Percentiles rank a stretch among this genome's conserved stretches.
phyloP scores from a whole-genome alignment of 2,888 invertebrate species.

The Helicoverpa assulta region DNA sequence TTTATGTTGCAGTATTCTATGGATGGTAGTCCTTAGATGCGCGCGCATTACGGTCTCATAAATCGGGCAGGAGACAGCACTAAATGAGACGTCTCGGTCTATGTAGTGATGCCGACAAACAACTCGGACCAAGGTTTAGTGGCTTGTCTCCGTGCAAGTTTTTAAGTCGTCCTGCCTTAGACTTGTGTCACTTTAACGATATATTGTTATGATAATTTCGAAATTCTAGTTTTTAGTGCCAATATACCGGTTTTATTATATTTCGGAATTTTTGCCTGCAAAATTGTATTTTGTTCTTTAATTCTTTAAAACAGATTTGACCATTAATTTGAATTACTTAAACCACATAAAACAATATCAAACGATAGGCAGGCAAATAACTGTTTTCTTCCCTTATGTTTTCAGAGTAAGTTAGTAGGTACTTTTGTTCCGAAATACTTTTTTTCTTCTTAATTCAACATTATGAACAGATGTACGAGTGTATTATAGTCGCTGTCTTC shows the following conservation, averaged over 20 bases:
- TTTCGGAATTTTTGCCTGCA: neutral
- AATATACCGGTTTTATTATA: neutral
- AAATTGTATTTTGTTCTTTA: neutral
- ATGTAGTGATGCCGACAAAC: constrained; percentile 64
- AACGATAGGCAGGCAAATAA: too few relatives aligned
- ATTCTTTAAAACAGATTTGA: too few relatives aligned
- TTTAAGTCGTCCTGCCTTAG: constrained; percentile 33
- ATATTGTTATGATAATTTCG: constrained; percentile 24
- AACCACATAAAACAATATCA: too few relatives aligned
- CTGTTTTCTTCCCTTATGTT: too few relatives aligned
- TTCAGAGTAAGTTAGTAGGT: too few relatives aligned
- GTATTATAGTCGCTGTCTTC: constrained; percentile 29
- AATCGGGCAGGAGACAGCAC: constrained; percentile 67
- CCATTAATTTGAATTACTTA: too few relatives aligned
- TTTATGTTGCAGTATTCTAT: constrained; percentile 51
- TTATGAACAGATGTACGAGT: constrained; percentile 25
- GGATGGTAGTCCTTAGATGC: constrained; percentile 59
- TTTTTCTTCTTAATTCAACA: neutral
- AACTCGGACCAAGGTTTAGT: constrained; percentile 42
- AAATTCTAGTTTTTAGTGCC: neutral
- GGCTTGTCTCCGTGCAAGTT: constrained; percentile 30
- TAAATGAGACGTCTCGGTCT: constrained; percentile 67
- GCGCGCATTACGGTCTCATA: constrained; percentile 71
- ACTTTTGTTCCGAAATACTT: constrained; percentile 1
- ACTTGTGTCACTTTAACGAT: constrained; percentile 50